Base-by-base conservation (phyloP, 1,140 invertebrate species). In the Ruditapes philippinarum region DNA sequence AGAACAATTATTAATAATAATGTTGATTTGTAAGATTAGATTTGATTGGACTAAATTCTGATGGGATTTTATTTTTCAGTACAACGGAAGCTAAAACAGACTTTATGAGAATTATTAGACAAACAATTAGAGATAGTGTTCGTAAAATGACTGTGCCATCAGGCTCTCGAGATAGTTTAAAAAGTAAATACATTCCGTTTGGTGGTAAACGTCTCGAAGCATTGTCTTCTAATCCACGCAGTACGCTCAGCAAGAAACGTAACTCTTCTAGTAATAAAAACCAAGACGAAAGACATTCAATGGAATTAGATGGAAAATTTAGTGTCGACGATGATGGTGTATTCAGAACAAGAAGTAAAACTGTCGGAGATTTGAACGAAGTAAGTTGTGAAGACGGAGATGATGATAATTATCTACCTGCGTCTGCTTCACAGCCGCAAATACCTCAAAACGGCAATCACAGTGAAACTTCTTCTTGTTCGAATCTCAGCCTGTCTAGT, bases 31-130 rank as follows among this genome's bases (percentile, higher is more conserved):
- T n/a, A n/a, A n/a, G n/a, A n/a, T n/a, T n/a, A n/a, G n/a, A n/a
- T n/a, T n/a, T n/a, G n/a, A n/a, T n/a, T n/a, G n/a, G n/a, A n/a
- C n/a, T n/a, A n/a, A n/a, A n/a, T n/a, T n/a, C n/a, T n/a, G n/a
- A n/a, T n/a, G n/a, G n/a, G n/a, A n/a, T n/a, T n/a, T 68, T 42
- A 42, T 17, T 81, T 94, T 96, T 22, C 95, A 99, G 98, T 95
- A 99, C 98, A 40, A 97, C 97, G 79, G 98, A 99, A 95, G 99
- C 99, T 95, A 97, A 99, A 92, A 99, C 99, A 95, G 98, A 98
- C 91, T 99, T 99, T 96, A 97, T 99, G 90, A 98, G 98, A 96
- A 99, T 98, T 68, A 99, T 99, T 91, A 97, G 98, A 78, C 98
- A 99, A 96, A 99, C 99, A 60, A 99, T 99, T 89, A 97, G 98